Evolutionary conservation across 92 coral and sea anemone genomes (phyloP).

Genomic region (Palythoa caribaeorum): DNA sequence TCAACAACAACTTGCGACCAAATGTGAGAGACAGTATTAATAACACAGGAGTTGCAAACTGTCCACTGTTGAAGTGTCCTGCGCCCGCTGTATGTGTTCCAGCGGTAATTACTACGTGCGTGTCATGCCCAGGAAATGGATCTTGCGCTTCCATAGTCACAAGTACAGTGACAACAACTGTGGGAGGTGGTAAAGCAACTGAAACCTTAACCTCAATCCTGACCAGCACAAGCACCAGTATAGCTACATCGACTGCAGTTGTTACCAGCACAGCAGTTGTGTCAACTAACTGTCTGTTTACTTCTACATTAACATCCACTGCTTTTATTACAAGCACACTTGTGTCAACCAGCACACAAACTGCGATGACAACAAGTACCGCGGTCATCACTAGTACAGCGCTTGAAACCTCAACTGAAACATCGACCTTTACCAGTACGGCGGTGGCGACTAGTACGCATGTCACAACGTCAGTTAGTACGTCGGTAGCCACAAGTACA

Average conservation of each 20-base stretch:
- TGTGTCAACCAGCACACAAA: conserved; percentile 15
- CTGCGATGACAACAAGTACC: conserved; percentile 42
- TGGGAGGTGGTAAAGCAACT: neutral
- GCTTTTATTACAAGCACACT: conserved; percentile 5
- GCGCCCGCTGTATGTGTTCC: conserved; percentile 20
- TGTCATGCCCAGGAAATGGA: neutral
- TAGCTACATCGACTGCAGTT: neutral
- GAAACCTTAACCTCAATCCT: neutral
- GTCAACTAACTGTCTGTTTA: neutral
- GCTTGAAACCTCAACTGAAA: conserved; percentile 2
- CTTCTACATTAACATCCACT: neutral
- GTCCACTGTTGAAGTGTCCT: conserved; percentile 20
- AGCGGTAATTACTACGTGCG: conserved; percentile 26
- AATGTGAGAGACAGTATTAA: neutral
- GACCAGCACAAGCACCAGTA: neutral
- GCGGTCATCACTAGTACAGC: conserved; percentile 21
- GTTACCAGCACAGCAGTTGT: conserved; percentile 24
- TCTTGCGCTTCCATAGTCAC: conserved; percentile 4
- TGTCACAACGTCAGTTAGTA: conserved; percentile 20
- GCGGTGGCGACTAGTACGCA: conserved; percentile 32
- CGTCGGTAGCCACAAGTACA: conserved; percentile 28
- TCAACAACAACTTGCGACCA: neutral
- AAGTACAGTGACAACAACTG: neutral
- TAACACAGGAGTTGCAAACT: neutral
- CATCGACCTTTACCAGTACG: conserved; percentile 14